These are phyloP conservation scores for Caenorhabditis panamensis DNA, from an alignment of 2,888 invertebrate genomes.

Conservation along the genomic window DNA sequence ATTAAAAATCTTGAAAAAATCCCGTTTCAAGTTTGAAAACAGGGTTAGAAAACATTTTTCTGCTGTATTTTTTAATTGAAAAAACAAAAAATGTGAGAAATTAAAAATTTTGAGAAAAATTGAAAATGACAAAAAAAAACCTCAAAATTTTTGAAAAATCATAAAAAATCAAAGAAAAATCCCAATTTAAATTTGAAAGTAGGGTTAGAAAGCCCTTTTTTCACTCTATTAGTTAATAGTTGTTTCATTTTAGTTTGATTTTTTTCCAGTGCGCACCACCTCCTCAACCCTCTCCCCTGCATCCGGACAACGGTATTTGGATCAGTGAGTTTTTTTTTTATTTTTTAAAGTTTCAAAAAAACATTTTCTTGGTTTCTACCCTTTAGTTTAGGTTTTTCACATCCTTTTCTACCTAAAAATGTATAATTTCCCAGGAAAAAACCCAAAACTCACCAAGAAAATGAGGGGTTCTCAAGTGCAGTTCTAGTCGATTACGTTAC, in stretches of 20 bases:
- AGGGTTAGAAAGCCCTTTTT: no score
- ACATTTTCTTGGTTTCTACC: conserved; percentile 7
- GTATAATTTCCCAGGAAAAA: no score
- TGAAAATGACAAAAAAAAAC: no score
- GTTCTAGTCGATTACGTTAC: not conserved
- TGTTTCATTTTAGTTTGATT: not conserved
- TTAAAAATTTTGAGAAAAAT: no score
- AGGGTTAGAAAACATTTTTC: no score
- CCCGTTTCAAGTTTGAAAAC: no score
- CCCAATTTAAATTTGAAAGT: not conserved
- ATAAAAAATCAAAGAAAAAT: no score
- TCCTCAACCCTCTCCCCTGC: conserved; percentile 72
- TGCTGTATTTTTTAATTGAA: not conserved
- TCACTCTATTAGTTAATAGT: no score
- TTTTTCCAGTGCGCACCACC: conserved; percentile 72
- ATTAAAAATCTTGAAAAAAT: not conserved
- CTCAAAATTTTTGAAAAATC: no score
- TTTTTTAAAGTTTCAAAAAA: conserved; percentile 7
- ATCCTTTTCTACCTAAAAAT: not conserved
- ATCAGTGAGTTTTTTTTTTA: conserved; percentile 66
- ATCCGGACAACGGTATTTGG: conserved; percentile 65
- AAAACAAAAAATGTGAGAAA: not conserved
- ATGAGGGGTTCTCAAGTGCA: not conserved
- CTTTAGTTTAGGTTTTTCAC: conserved; percentile 29
- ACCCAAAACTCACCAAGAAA: not conserved